phyloP scores from a whole-genome alignment of 2,797 vertebrate genomes.

The Cyclura pinguis region DNA sequence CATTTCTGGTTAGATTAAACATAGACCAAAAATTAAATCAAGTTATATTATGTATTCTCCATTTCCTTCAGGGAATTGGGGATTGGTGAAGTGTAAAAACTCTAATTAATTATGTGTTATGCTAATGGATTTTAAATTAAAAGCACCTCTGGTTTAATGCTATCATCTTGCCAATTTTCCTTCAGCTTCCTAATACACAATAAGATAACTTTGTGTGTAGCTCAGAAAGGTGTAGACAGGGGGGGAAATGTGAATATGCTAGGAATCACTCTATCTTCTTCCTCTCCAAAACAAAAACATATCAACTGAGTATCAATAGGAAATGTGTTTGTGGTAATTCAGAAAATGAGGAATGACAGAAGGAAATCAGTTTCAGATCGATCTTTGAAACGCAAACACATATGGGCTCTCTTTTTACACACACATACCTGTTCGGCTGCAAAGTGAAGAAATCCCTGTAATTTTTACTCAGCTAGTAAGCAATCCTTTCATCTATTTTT shows the following conservation, averaged over 20 bases:
- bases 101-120: slow-evolving; percentile 84
- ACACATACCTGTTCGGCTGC: not conserved
- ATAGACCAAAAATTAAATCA: slow-evolving; percentile 82
- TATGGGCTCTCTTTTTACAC: not conserved
- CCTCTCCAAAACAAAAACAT: not conserved
- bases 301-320: not conserved
- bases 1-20: slow-evolving; percentile 82
- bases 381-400: not conserved
- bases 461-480: slow-evolving; percentile 1
- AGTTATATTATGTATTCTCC: slow-evolving; percentile 80
- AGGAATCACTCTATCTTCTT: not conserved
- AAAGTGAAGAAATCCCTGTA: not conserved
- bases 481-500: not conserved
- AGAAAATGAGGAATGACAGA: not conserved
- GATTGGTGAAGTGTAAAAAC: slow-evolving; percentile 80
- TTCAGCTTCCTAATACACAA: slow-evolving; percentile 67
- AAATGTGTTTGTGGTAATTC: not conserved
- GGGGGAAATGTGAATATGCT: slow-evolving; percentile 17
- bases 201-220: slow-evolving; percentile 56
- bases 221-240: slow-evolving; percentile 23
- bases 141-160: slow-evolving; percentile 78
- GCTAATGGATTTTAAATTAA: slow-evolving; percentile 84
- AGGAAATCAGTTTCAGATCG: not conserved
- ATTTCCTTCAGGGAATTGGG: slow-evolving; percentile 81
- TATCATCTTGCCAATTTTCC: slow-evolving; percentile 63